These are phyloP conservation scores for Mimumesa dahlbomi DNA, from an alignment of 2,888 invertebrate species.

Conservation along the genomic window DNA sequence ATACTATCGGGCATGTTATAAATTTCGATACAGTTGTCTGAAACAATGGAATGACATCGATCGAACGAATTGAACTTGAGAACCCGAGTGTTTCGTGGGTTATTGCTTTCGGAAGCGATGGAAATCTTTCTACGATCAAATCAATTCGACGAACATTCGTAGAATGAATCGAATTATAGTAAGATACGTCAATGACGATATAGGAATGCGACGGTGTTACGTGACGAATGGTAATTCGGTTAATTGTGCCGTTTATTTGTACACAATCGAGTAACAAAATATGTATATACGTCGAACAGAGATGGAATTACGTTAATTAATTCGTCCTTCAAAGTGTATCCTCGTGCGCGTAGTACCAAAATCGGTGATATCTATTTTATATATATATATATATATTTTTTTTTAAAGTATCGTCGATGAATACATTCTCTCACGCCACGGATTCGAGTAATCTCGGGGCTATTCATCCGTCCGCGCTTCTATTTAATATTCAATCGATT, in stretches of 20 bases:
- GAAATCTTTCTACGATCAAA: no score
- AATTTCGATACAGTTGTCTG: slow-evolving; percentile 10
- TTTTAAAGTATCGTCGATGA: slow-evolving; percentile 29
- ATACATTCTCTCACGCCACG: slow-evolving; percentile 31
- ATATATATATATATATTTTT: no score
- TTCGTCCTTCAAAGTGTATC: slow-evolving; percentile 52
- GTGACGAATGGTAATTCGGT: slow-evolving; percentile 9
- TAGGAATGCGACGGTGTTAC: no score
- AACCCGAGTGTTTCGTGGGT: neutral
- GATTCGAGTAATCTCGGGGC: slow-evolving; percentile 47
- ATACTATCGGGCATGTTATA: slow-evolving; percentile 16
- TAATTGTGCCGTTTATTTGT: slow-evolving; percentile 19
- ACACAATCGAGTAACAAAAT: neutral
- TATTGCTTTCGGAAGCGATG: no score
- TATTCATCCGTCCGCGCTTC: slow-evolving; percentile 39
- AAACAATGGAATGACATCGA: slow-evolving; percentile 17
- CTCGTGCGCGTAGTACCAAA: no score
- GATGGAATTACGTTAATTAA: slow-evolving; percentile 45
- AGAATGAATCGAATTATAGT: no score
- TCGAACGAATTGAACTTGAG: slow-evolving; percentile 2
- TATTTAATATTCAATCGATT: slow-evolving; percentile 60
- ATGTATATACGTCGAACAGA: neutral
- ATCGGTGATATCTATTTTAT: slow-evolving; percentile 40
- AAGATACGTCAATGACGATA: no score
- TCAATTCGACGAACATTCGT: no score